Base-by-base conservation (phyloP, 2,797 vertebrate genomes). In the Serranus cabrilla region DNA sequence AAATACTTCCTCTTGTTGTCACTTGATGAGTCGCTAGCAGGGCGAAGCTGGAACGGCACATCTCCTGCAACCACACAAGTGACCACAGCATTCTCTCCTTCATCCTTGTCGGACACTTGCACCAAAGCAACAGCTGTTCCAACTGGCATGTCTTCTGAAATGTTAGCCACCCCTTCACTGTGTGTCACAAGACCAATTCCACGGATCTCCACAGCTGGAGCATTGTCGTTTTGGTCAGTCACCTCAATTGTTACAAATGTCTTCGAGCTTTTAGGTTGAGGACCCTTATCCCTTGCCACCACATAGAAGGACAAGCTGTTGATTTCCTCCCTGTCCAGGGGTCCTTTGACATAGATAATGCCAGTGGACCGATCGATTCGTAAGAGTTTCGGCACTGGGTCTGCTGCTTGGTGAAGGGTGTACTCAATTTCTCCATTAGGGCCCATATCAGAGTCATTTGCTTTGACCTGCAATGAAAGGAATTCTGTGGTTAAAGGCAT, bases 1-100 rank as follows among this genome's bases (percentile, higher is more conserved):
- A 99, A 99, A 75, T 99, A 99, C 77, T 99, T 99, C 90, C 98
- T 97, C 92, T 98, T 99, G 93, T 97, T 99, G 88, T 99, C 98
- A 0, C 95, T 97, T 57, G 97, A 96, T 0, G 98, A 97, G 84
- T 99, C 98, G 0, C 98, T 99, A 82, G 97, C 97, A 73, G 97
- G 97, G 25, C 97, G 96, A 10, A 99, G 94, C 87, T 99, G 98
- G 89, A 99, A 99, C 0, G 98, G 98, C 27, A 99, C 98, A 0
- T 99, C 98, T 2, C 97, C 97, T 0, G 98, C 98, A 3, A 99
- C 98, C 54, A 99, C 97, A 0, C 98, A 99, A 27, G 98, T 99
- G 77, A 99, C 98, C n/a, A 97, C 97, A 0, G 98, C 97, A 0
- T 99, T 99, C 85, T 99, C 98, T 0, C 98, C 98, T 67, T 99